These are phyloP conservation scores for Cybosia mesomella DNA, from an alignment of 2,888 invertebrate genomes.

Conservation along the genomic window DNA sequence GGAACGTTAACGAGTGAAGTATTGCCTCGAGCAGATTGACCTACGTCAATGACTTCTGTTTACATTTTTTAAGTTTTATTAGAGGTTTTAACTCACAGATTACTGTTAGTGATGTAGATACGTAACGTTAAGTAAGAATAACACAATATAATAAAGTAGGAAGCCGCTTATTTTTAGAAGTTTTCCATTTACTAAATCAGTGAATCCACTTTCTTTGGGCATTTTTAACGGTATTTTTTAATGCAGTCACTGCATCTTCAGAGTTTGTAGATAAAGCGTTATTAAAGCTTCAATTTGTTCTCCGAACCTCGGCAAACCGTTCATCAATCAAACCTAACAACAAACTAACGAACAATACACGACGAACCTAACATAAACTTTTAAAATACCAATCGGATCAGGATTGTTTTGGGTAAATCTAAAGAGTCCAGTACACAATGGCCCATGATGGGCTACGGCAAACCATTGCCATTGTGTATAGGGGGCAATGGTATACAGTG, in stretches of 20 bases:
- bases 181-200: background rate
- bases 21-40: background rate
- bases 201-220: background rate
- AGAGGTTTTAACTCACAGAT: background rate
- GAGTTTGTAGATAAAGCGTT: no score
- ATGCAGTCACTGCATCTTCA: background rate
- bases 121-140: background rate
- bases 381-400: no score
- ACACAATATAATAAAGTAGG: background rate
- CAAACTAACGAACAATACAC: no score
- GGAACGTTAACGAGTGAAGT: background rate
- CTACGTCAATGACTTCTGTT: background rate
- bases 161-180: background rate
- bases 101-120: background rate
- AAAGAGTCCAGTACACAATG: no score
- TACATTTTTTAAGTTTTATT: slow-evolving; percentile 3
- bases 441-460: no score
- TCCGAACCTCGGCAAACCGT: no score
- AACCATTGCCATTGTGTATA: no score
- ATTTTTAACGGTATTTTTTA: background rate
- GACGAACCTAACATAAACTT: no score
- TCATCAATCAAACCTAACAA: no score
- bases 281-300: no score
- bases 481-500: no score
- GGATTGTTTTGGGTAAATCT: no score